Percentiles rank a stretch among this genome's conserved stretches.
These are phyloP conservation scores for Astropecten irregularis DNA, from an alignment of 53 echinoderm and acorn worm species.

Conservation along the genomic window DNA sequence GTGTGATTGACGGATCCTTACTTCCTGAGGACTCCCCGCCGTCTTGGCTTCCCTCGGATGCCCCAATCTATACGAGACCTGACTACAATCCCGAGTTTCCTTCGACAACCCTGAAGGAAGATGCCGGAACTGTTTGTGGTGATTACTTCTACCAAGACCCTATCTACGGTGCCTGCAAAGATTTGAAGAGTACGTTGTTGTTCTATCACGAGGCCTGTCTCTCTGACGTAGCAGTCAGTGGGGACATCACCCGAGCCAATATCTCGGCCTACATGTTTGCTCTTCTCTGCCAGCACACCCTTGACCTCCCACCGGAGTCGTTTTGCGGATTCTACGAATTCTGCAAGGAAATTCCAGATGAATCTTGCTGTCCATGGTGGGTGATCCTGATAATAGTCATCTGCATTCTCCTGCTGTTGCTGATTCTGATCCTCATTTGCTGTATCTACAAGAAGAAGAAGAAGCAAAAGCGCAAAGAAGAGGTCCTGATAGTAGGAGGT, in stretches of 20 bases:
- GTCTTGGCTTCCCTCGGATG: conserved; percentile 74
- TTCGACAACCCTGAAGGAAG: conserved; percentile 20
- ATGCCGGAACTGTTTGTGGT: conserved; percentile 42
- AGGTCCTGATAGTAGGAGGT: background rate
- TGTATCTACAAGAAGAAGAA: conserved; percentile 27
- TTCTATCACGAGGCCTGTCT: conserved; percentile 83
- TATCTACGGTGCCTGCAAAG: conserved; percentile 61
- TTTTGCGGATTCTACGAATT: conserved; percentile 76
- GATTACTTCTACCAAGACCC: conserved; percentile 62
- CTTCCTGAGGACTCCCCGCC: conserved; percentile 47
- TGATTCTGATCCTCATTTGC: background rate
- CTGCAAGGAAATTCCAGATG: conserved; percentile 35
- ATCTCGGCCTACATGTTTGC: conserved; percentile 83
- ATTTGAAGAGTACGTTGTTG: conserved; percentile 58
- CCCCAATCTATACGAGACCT: conserved; percentile 46
- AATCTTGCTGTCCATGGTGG: conserved; percentile 40
- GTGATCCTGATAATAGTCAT: conserved; percentile 45
- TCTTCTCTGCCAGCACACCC: conserved; percentile 67
- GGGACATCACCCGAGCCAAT: conserved; percentile 61
- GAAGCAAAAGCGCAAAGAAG: conserved; percentile 24
- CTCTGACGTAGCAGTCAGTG: conserved; percentile 66
- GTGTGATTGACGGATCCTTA: conserved; percentile 15
- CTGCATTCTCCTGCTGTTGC: conserved; percentile 19
- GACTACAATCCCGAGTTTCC: conserved; percentile 55
- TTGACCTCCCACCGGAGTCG: conserved; percentile 48